Percentiles rank a stretch among this genome's conserved stretches.
Evolutionary conservation across 2,797 vertebrate species (phyloP).

Genomic region (Enteromius argenteus): DNA sequence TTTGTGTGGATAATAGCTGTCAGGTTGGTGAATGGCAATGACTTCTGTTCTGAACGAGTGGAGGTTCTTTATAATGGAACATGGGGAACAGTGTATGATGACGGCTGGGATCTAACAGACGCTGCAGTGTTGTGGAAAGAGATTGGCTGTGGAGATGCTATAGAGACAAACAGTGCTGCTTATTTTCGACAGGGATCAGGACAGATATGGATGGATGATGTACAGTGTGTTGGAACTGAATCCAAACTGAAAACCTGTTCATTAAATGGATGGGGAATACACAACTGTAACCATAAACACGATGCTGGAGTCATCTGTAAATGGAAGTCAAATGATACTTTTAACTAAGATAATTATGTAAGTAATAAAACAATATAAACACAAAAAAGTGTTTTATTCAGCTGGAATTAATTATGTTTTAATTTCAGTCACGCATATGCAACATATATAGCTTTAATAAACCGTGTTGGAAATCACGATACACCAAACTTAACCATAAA

Average conservation of each 20-base stretch:
- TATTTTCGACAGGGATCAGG: conserved; percentile 17
- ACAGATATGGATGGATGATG: conserved; percentile 14
- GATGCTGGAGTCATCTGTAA: conserved; percentile 30
- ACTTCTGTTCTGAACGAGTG: conserved; percentile 22
- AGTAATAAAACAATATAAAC: no score
- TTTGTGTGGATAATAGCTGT: background rate
- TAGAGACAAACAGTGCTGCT: conserved; percentile 48
- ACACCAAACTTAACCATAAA: no score
- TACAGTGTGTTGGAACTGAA: conserved; percentile 4
- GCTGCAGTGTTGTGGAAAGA: conserved; percentile 41
- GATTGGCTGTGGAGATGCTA: conserved; percentile 46
- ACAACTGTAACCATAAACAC: background rate
- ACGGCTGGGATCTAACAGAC: conserved; percentile 64
- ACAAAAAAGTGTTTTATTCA: background rate
- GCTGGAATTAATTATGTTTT: background rate
- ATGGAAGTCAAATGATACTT: background rate
- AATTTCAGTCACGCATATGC: background rate
- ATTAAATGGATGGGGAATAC: background rate
- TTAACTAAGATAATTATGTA: no score
- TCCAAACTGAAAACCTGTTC: background rate
- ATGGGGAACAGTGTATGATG: conserved; percentile 18
- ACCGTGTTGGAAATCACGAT: background rate
- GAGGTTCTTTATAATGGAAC: conserved; percentile 11
- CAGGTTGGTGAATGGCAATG: background rate
- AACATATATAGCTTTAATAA: background rate